These are phyloP conservation scores for Heloderma charlesbogerti DNA, from an alignment of 2,113 vertebrate genomes.

Conservation along the genomic window DNA sequence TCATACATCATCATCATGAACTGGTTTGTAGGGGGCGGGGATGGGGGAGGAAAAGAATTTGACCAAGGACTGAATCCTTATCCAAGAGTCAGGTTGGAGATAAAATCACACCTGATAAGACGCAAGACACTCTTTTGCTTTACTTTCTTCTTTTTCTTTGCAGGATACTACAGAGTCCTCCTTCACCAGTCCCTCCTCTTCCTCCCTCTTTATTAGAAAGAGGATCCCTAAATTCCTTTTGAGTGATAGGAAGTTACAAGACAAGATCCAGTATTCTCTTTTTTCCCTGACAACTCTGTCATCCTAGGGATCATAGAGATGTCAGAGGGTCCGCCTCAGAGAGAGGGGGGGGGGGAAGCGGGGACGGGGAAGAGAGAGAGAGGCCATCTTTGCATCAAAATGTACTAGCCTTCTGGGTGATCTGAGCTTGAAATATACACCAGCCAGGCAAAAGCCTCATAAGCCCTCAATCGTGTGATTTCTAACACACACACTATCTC, in stretches of 20 bases:
- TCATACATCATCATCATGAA: neutral
- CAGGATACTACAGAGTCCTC: slow-evolving; percentile 48
- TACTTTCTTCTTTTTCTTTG: slow-evolving; percentile 22
- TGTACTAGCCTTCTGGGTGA: slow-evolving; percentile 85
- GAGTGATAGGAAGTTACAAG: slow-evolving; percentile 78
- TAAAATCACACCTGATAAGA: slow-evolving; percentile 6
- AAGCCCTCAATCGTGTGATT: slow-evolving; percentile 98
- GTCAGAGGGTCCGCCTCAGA: slow-evolving; percentile 81
- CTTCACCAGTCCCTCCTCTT: slow-evolving; percentile 41
- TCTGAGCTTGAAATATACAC: slow-evolving; percentile 96
- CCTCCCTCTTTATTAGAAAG: slow-evolving; percentile 53
- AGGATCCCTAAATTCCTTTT: slow-evolving; percentile 77
- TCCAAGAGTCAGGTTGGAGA: slow-evolving; percentile 39
- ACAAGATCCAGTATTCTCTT: slow-evolving; percentile 82
- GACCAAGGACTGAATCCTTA: slow-evolving; percentile 42
- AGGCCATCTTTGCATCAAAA: slow-evolving; percentile 88
- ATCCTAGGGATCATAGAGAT: slow-evolving; percentile 86
- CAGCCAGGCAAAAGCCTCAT: slow-evolving; percentile 88
- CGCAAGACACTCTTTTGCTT: neutral
- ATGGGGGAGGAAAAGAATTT: slow-evolving; percentile 31
- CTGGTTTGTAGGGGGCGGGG: slow-evolving; percentile 1
- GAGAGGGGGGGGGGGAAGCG: slow-evolving; percentile 49
- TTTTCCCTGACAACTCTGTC: slow-evolving; percentile 82
- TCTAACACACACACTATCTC: slow-evolving; percentile 85
- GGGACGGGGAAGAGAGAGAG: neutral